These are phyloP conservation scores for Tridacna crocea DNA, from an alignment of 2,888 invertebrate genomes.

Conservation along the genomic window DNA sequence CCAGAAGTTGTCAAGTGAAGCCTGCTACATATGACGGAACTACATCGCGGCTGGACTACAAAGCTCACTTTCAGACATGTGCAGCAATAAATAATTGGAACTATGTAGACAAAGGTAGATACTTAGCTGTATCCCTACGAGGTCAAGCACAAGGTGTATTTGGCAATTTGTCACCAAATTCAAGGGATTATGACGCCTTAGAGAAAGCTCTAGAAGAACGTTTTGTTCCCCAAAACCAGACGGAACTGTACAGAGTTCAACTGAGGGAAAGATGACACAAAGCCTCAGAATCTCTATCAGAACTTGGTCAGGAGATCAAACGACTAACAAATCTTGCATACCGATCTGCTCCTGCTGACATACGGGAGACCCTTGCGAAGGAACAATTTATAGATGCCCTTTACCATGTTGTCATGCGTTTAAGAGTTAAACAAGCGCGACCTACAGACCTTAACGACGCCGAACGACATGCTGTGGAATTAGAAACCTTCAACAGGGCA, in stretches of 20 bases:
- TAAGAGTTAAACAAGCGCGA: background rate
- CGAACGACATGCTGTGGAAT: background rate
- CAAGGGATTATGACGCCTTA: background rate
- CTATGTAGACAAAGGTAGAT: background rate
- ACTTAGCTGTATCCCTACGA: background rate
- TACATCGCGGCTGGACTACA: constrained; percentile 2
- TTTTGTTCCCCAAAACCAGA: constrained; percentile 6
- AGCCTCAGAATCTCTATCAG: background rate
- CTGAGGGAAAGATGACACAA: background rate
- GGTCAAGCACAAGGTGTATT: constrained; percentile 1
- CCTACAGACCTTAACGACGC: background rate
- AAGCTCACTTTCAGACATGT: constrained; percentile 11
- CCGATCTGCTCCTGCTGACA: background rate
- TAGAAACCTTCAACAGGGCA: background rate
- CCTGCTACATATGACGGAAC: background rate
- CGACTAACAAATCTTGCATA: constrained; percentile 5
- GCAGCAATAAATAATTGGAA: constrained; percentile 14
- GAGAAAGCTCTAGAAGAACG: background rate
- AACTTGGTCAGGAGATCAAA: background rate
- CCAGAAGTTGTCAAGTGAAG: background rate
- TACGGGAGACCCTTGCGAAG: background rate
- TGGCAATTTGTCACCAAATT: background rate
- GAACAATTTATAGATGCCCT: constrained; percentile 2
- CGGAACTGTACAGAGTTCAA: constrained; percentile 11
- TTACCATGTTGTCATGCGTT: constrained; percentile 5